A percentile compares a stretch with the other conserved stretches of the same genome.
Conservation (phyloP, 2,888 invertebrate species). For the Petrolisthes cinctipes region DNA sequence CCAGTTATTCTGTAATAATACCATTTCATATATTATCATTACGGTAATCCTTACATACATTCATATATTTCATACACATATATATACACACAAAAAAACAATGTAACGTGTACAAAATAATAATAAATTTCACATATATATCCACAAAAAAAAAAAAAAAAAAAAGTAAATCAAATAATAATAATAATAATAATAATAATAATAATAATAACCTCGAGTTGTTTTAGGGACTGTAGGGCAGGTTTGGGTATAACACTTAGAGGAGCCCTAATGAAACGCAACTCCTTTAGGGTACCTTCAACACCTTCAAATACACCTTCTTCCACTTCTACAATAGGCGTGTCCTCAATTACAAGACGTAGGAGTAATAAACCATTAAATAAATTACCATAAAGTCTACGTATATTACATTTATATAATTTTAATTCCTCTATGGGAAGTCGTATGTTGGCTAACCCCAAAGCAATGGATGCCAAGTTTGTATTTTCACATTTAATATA, state of each 20-base stretch:
- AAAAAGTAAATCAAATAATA: too few relatives aligned
- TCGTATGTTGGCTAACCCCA: conserved; percentile 85
- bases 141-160: too few relatives aligned
- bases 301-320: conserved; percentile 84
- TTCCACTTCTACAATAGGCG: conserved; percentile 80
- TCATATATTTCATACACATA: too few relatives aligned
- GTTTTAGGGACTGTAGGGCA: conserved; percentile 47
- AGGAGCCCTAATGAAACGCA: conserved; percentile 69
- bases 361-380: conserved; percentile 61
- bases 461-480: conserved; percentile 84
- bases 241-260: conserved; percentile 31
- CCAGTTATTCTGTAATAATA: too few relatives aligned
- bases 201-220: conserved; percentile 39
- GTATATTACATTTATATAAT: conserved; percentile 81
- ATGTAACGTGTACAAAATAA: too few relatives aligned
- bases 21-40: too few relatives aligned
- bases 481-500: conserved; percentile 83
- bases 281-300: conserved; percentile 81
- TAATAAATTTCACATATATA: too few relatives aligned
- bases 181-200: not conserved
- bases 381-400: conserved; percentile 68
- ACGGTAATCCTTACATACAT: not conserved
- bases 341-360: conserved; percentile 74
- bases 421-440: conserved; percentile 80
- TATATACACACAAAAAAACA: not conserved